Conservation (phyloP, 2,888 invertebrate species). For the Eumacrocentrus americanus region DNA sequence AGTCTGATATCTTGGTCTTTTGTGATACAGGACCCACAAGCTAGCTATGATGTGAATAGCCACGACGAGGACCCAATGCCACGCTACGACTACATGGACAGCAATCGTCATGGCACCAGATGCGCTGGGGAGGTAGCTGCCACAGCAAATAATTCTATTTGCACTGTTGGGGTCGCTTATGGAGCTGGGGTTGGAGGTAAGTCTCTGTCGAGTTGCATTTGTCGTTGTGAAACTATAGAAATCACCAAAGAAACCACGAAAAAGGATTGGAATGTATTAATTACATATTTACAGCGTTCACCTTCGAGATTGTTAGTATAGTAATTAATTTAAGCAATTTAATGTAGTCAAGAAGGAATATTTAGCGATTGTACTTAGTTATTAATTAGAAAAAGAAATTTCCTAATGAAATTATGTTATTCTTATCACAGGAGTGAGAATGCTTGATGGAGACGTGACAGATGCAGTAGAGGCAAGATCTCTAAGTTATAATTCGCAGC, state of each 20-base stretch:
- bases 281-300: no score
- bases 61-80: conserved; percentile 97
- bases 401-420: no score
- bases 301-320: no score
- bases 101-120: conserved; percentile 92
- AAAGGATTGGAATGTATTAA: no score
- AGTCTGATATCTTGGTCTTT: no score
- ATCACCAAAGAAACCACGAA: no score
- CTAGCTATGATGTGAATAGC: conserved; percentile 96
- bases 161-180: conserved; percentile 95
- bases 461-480: conserved; percentile 98
- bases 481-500: conserved; percentile 90
- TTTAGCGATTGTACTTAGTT: no score
- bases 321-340: no score
- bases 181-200: conserved; percentile 92
- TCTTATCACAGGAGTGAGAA: conserved; percentile 95
- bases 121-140: conserved; percentile 99
- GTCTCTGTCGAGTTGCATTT: conserved; percentile 28
- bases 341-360: no score
- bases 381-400: no score
- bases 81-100: conserved; percentile 95
- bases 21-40: conserved; percentile 94
- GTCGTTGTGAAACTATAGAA: background rate
- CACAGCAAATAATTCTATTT: conserved; percentile 93
- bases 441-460: conserved; percentile 98